phyloP scores from a whole-genome alignment of 1,140 invertebrate species.

The Dermatophagoides farinae region DNA sequence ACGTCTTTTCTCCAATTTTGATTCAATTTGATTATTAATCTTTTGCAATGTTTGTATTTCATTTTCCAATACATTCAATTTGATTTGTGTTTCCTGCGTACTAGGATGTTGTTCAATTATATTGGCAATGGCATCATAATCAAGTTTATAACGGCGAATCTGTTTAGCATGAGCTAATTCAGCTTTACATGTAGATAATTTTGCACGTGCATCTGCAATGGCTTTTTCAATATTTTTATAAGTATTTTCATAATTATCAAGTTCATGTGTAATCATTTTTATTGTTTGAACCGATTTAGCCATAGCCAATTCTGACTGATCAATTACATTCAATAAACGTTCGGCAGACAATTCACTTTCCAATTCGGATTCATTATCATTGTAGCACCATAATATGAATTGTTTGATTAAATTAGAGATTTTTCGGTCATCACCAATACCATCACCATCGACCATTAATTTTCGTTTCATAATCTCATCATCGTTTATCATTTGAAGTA shows the following conservation, averaged over 20 bases:
- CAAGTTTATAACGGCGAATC: slow-evolving; percentile 55
- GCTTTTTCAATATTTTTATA: slow-evolving; percentile 45
- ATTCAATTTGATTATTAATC: slow-evolving; percentile 39
- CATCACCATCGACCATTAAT: slow-evolving; percentile 81
- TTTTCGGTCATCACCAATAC: slow-evolving; percentile 75
- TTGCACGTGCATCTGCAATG: slow-evolving; percentile 47
- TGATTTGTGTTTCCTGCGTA: slow-evolving; percentile 53
- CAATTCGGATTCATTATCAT: slow-evolving; percentile 42
- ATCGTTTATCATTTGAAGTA: slow-evolving; percentile 1
- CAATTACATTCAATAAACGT: slow-evolving; percentile 53
- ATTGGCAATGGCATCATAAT: slow-evolving; percentile 76
- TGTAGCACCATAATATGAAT: slow-evolving; percentile 61
- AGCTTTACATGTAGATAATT: slow-evolving; percentile 49
- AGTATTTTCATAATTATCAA: slow-evolving; percentile 58
- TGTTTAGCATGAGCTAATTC: slow-evolving; percentile 52
- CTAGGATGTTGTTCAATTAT: slow-evolving; percentile 74
- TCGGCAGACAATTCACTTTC: slow-evolving; percentile 47
- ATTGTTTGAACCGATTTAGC: slow-evolving; percentile 56
- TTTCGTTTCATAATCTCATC: slow-evolving; percentile 78
- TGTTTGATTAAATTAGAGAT: slow-evolving; percentile 64
- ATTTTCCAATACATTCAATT: slow-evolving; percentile 46
- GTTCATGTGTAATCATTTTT: slow-evolving; percentile 58
- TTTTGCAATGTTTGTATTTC: slow-evolving; percentile 42
- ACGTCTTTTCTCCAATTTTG: slow-evolving; percentile 51
- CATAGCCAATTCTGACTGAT: slow-evolving; percentile 68